Base-by-base conservation (phyloP, 2,797 vertebrate species). In the Siniperca undulata region DNA sequence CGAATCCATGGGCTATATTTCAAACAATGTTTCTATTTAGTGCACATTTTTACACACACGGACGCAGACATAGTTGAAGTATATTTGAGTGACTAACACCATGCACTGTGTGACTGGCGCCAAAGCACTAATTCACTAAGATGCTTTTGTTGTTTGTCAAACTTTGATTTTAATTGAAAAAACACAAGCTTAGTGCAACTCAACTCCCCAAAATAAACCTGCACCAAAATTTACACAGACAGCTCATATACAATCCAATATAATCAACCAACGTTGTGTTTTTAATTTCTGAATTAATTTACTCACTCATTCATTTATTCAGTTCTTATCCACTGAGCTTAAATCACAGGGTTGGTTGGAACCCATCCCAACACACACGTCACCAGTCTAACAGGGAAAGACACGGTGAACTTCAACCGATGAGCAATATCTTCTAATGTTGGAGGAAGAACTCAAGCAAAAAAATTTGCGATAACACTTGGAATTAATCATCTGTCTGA, bases 401-500 rank as follows among this genome's bases (percentile, higher is more conserved):
- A 76, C n/a, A 68, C 20, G n/a, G 16, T 81, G 46, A 87, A 52
- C 52, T 70, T 79, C 24, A 53, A 69, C 74, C 20, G 6, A 34
- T 74, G 68, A 78, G 48, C 30, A 81, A 58, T 24, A 19, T 70
- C 13, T 46, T 61, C 4, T 12, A 16, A 34, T 9, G 38, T 55
- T 77, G 22, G 48, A 77, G n/a, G 7, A 77, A 53, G 22, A 64
- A 73, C 30, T 74, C 56, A 59, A 48, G 68, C 59, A 46, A 69
- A 70, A 52, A 48, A 50, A 27, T 22, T 1, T 20, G 12, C 11
- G 7, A 56, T 16, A 68, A 55, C 19, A 50, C 58, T 38, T 40
- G 2, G 20, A 70, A 76, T 76, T 58, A 75, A 65, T 77, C n/a
- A 86, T 74, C 42, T 64, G 12, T 60, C 53, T 83, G 70, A 56